Conservation (phyloP, 2,113 vertebrate species). For the Mus spicilegus region DNA sequence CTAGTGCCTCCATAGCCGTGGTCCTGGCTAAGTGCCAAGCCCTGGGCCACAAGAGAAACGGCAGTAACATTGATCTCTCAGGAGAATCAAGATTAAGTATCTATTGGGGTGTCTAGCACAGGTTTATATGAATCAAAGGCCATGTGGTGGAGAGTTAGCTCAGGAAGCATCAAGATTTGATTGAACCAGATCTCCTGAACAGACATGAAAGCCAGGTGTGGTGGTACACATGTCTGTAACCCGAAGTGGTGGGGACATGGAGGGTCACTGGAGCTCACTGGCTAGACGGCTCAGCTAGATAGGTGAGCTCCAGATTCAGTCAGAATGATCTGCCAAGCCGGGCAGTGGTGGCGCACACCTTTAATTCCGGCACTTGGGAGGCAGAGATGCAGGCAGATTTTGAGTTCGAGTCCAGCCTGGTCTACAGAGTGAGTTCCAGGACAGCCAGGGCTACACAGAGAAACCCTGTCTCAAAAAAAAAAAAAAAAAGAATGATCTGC, state of each 20-base stretch:
- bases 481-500: not conserved
- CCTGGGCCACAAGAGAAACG: not conserved
- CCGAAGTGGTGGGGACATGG: not conserved
- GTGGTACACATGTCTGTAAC: not conserved
- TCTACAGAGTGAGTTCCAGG: too few relatives aligned
- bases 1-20: not conserved
- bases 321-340: not conserved
- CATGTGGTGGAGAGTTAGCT: not conserved
- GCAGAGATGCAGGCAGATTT: too few relatives aligned
- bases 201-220: not conserved
- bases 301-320: not conserved
- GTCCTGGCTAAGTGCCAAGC: not conserved
- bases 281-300: not conserved
- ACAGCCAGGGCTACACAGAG: too few relatives aligned
- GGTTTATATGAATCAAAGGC: not conserved
- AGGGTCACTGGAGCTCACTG: not conserved
- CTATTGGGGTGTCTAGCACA: not conserved
- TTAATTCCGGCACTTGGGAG: too few relatives aligned
- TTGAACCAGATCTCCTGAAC: not conserved
- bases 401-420: too few relatives aligned
- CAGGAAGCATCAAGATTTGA: not conserved
- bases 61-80: not conserved
- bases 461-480: too few relatives aligned
- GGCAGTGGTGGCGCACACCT: too few relatives aligned
- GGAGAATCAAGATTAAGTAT: not conserved